Conservation (phyloP, 2,888 invertebrate species). For the Minunthozetes semirufus region DNA sequence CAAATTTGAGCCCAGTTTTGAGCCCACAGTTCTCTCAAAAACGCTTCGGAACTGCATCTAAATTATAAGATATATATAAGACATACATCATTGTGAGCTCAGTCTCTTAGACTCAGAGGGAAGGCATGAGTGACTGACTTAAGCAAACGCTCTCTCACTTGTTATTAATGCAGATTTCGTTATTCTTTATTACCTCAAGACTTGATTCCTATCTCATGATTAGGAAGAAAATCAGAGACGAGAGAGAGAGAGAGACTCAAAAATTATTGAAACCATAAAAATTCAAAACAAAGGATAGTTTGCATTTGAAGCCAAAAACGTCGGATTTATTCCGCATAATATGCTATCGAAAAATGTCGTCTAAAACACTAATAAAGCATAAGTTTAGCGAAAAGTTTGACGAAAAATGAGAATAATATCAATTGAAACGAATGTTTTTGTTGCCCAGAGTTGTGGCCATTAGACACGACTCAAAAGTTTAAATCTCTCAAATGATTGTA, state of each 20-base stretch:
- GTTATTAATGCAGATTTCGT: constrained; percentile 20
- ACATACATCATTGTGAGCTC: constrained; percentile 6
- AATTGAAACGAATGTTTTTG: background rate
- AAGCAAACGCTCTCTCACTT: constrained; percentile 6
- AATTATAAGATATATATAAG: background rate
- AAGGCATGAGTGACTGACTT: background rate
- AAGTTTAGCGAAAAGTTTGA: background rate
- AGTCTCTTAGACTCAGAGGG: background rate
- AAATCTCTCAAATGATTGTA: constrained; percentile 13
- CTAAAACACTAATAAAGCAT: constrained; percentile 11
- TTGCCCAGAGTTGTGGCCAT: constrained; percentile 19
- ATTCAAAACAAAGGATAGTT: background rate
- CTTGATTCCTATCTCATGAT: constrained; percentile 24
- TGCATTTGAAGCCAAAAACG: background rate
- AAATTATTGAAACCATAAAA: background rate
- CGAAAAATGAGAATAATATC: background rate
- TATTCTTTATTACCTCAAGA: constrained; percentile 1
- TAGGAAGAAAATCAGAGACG: constrained; percentile 9
- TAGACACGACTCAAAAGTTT: constrained; percentile 22
- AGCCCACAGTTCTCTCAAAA: too few species aligned
- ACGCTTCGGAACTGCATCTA: too few species aligned
- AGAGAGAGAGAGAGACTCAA: constrained; percentile 3
- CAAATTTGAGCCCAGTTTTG: too few species aligned
- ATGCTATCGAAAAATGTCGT: background rate
- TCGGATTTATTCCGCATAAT: constrained; percentile 7